Evolutionary conservation across 2,797 vertebrate species (phyloP).

Genomic region (Platyrinchus mystaceus): DNA sequence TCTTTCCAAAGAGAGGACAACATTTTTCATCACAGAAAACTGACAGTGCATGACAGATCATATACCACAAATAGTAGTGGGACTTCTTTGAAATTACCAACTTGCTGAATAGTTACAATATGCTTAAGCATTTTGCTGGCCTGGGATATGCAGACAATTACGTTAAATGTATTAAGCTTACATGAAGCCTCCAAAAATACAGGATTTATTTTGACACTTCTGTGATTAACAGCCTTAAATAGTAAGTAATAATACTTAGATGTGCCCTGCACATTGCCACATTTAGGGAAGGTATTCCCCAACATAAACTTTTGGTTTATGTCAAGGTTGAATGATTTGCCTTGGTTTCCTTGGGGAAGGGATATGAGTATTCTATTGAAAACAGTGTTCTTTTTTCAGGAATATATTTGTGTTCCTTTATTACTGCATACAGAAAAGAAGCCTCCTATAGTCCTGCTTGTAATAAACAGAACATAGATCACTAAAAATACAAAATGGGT

Average conservation of each 20-base stretch:
- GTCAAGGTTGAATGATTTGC: neutral
- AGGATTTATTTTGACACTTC: neutral
- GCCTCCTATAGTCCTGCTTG: neutral
- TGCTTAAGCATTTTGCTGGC: neutral
- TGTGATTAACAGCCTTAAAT: neutral
- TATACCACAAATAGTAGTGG: neutral
- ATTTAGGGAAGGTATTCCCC: neutral
- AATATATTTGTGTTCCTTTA: neutral
- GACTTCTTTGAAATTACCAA: neutral
- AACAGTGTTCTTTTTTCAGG: neutral
- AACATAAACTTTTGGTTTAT: neutral
- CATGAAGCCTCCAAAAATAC: neutral
- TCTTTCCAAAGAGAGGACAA: neutral
- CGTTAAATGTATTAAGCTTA: neutral
- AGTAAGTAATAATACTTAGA: neutral
- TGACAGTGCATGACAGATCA: neutral
- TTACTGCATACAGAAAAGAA: neutral
- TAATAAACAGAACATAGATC: neutral
- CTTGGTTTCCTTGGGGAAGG: neutral
- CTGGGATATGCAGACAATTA: neutral
- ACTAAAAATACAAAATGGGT: neutral
- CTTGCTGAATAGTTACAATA: neutral
- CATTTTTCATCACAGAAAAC: neutral
- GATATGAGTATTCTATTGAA: neutral
- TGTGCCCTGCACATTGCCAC: accelerated